Evolutionary conservation across 2,888 invertebrate species (phyloP).

Genomic region (Hedya salicella): DNA sequence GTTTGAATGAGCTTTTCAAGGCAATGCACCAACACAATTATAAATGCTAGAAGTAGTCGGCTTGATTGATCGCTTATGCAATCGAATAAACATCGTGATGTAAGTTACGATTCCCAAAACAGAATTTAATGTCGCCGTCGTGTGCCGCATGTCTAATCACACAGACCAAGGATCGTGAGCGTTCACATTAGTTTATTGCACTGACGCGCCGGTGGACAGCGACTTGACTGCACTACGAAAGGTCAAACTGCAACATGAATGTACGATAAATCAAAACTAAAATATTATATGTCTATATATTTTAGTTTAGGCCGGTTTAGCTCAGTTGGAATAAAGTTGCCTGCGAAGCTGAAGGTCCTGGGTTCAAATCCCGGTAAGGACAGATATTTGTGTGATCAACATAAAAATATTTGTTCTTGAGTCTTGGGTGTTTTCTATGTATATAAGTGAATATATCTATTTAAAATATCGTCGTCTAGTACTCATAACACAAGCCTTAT

Average conservation of each 20-base stretch:
- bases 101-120: constrained; percentile 28
- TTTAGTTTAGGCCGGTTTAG: too few relatives aligned
- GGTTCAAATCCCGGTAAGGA: too few relatives aligned
- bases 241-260: neutral
- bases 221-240: constrained; percentile 4
- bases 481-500: too few relatives aligned
- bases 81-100: constrained; percentile 20
- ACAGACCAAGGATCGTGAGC: constrained; percentile 7
- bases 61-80: constrained; percentile 25
- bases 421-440: too few relatives aligned
- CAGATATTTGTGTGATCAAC: too few relatives aligned
- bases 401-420: too few relatives aligned
- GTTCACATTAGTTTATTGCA: constrained; percentile 21
- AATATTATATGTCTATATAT: too few relatives aligned
- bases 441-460: too few relatives aligned
- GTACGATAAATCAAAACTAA: neutral
- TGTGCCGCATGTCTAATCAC: constrained; percentile 25
- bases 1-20: neutral
- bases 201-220: constrained; percentile 21
- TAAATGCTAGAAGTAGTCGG: neutral
- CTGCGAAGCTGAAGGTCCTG: too few relatives aligned
- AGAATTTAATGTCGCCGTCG: constrained; percentile 36
- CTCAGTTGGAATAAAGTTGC: too few relatives aligned
- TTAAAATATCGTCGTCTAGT: too few relatives aligned
- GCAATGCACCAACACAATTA: neutral